phyloP scores from a whole-genome alignment of 2,113 vertebrate species.

The Phoxinus phoxinus region DNA sequence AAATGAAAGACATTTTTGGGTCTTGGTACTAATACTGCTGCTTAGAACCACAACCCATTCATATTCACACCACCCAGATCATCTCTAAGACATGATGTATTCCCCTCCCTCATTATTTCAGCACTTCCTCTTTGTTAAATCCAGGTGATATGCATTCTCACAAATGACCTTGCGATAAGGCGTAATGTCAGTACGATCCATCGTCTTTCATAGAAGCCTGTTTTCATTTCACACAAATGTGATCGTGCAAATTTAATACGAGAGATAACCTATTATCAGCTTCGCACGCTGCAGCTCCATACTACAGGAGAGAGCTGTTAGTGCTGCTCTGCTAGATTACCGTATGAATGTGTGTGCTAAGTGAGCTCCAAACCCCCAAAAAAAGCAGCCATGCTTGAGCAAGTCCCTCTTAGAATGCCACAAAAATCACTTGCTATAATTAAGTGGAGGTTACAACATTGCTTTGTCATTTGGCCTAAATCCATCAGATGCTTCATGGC shows the following conservation, averaged over 20 bases:
- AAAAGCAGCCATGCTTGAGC: slow-evolving; percentile 26
- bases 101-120: slow-evolving; percentile 12
- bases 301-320: slow-evolving; percentile 35
- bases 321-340: slow-evolving; percentile 32
- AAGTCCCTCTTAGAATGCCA: not conserved
- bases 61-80: not conserved
- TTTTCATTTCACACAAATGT: slow-evolving; percentile 50
- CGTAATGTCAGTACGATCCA: slow-evolving; percentile 8
- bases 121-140: slow-evolving; percentile 17
- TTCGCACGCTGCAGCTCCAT: slow-evolving; percentile 4
- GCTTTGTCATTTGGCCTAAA: slow-evolving; percentile 25
- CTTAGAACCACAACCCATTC: slow-evolving; percentile 22
- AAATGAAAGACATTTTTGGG: slow-evolving; percentile 6
- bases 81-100: not conserved
- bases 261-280: slow-evolving; percentile 31
- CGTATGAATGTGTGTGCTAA: not conserved
- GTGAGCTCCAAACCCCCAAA: slow-evolving; percentile 17
- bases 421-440: not conserved
- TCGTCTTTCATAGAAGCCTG: slow-evolving; percentile 7
- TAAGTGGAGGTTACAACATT: not conserved
- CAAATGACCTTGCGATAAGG: slow-evolving; percentile 30
- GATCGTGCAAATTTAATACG: slow-evolving; percentile 5
- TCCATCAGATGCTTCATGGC: slow-evolving; percentile 6
- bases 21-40: slow-evolving; percentile 10
- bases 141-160: slow-evolving; percentile 15